Percentiles rank a stretch among this genome's conserved stretches.
Evolutionary conservation across 2,888 invertebrate species (phyloP).

Genomic region (Brassicogethes aeneus): DNA sequence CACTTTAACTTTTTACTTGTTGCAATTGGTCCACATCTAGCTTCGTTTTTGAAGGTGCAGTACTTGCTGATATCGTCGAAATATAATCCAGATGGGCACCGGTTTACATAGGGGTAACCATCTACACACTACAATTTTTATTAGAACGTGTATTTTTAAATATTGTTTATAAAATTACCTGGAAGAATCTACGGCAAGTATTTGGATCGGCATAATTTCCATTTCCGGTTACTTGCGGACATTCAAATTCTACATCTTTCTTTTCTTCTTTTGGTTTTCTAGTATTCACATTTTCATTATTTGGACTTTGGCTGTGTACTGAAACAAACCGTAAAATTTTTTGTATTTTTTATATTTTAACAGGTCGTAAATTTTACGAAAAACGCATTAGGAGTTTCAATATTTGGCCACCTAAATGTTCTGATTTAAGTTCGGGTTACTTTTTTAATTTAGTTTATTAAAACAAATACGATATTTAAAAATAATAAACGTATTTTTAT

Average conservation of each 20-base stretch:
- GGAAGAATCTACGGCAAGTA: slow-evolving; percentile 81
- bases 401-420: too few species aligned
- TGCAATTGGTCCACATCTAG: slow-evolving; percentile 81
- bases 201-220: slow-evolving; percentile 86
- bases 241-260: slow-evolving; percentile 60
- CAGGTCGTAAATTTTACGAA: too few species aligned
- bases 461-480: too few species aligned
- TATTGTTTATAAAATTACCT: slow-evolving; percentile 46
- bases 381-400: too few species aligned
- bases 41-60: slow-evolving; percentile 85
- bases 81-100: slow-evolving; percentile 82
- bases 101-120: slow-evolving; percentile 76
- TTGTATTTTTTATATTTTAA: too few species aligned
- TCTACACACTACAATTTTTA: slow-evolving; percentile 66
- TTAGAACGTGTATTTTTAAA: neutral
- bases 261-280: slow-evolving; percentile 41
- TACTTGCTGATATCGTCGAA: slow-evolving; percentile 86
- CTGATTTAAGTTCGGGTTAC: too few species aligned
- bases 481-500: too few species aligned
- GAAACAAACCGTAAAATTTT: slow-evolving; percentile 28
- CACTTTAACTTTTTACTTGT: slow-evolving; percentile 72
- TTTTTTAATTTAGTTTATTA: too few species aligned
- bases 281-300: neutral
- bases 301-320: slow-evolving; percentile 42
- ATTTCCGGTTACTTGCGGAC: slow-evolving; percentile 76